Evolutionary conservation across 2,888 invertebrate species (phyloP).

Genomic region (Acrocera orbiculus): DNA sequence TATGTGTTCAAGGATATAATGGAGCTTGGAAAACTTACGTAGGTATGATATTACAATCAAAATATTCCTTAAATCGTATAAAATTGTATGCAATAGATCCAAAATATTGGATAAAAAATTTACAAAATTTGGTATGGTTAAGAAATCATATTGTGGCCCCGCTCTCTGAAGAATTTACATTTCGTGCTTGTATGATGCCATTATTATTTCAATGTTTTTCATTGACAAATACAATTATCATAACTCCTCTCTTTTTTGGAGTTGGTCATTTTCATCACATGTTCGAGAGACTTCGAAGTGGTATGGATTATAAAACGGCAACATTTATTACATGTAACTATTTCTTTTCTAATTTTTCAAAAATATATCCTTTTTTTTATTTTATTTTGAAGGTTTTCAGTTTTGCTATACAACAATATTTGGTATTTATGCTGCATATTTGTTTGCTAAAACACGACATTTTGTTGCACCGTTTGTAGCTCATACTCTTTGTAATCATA

Average conservation of each 20-base stretch:
- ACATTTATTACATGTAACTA: slow-evolving; percentile 54
- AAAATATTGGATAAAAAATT: slow-evolving; percentile 51
- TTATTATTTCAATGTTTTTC: slow-evolving; percentile 66
- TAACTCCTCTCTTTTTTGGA: slow-evolving; percentile 84
- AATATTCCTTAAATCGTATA: neutral
- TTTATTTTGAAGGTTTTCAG: slow-evolving; percentile 52
- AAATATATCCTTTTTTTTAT: slow-evolving; percentile 12
- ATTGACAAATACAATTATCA: slow-evolving; percentile 55
- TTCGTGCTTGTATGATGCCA: slow-evolving; percentile 89
- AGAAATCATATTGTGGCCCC: slow-evolving; percentile 83
- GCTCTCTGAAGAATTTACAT: slow-evolving; percentile 88
- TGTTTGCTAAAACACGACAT: slow-evolving; percentile 81
- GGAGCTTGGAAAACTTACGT: slow-evolving; percentile 39
- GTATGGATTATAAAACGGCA: slow-evolving; percentile 49
- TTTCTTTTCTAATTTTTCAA: slow-evolving; percentile 3
- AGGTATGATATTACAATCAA: neutral
- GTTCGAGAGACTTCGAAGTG: slow-evolving; percentile 56
- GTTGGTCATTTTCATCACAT: slow-evolving; percentile 88
- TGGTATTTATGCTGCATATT: slow-evolving; percentile 85
- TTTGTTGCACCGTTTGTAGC: slow-evolving; percentile 72
- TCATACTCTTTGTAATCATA: slow-evolving; percentile 91
- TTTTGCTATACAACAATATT: slow-evolving; percentile 82
- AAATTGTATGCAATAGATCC: slow-evolving; percentile 35
- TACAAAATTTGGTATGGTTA: slow-evolving; percentile 65
- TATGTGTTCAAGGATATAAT: slow-evolving; percentile 51